Evolutionary conservation across 1,140 invertebrate species (phyloP).

Genomic region (Drosophila athabasca): DNA sequence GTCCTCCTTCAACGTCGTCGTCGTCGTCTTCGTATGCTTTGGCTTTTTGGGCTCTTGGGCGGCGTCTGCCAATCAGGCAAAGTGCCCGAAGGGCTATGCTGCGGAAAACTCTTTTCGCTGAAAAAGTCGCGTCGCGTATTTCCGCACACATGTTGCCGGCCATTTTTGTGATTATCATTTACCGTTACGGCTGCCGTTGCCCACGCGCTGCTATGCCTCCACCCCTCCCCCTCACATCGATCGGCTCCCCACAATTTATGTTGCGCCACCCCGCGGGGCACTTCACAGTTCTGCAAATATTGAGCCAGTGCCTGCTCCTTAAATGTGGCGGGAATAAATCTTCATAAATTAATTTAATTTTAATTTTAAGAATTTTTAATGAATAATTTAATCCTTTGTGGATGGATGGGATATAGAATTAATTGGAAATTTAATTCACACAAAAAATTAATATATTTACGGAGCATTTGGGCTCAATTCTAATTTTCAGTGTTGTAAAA

Average conservation of each 20-base stretch:
- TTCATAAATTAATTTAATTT: no score
- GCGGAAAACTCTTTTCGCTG: slow-evolving; percentile 68
- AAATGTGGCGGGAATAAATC: no score
- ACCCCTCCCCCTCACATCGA: slow-evolving; percentile 24
- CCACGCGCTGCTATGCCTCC: not conserved
- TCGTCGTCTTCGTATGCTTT: slow-evolving; percentile 2
- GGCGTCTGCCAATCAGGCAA: slow-evolving; percentile 63
- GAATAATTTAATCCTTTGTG: no score
- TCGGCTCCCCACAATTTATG: slow-evolving; percentile 59
- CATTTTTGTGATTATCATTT: slow-evolving; percentile 81
- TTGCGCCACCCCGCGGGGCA: slow-evolving; percentile 23
- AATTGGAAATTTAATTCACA: no score
- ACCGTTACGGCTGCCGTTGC: slow-evolving; percentile 35
- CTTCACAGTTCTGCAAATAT: slow-evolving; percentile 20
- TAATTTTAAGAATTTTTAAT: no score
- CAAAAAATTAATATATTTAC: no score
- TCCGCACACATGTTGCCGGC: slow-evolving; percentile 79
- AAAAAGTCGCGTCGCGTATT: slow-evolving; percentile 75
- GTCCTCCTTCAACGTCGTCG: not conserved
- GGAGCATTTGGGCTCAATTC: no score
- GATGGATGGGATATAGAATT: no score
- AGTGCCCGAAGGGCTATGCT: slow-evolving; percentile 62
- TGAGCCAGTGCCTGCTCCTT: slow-evolving; percentile 14
- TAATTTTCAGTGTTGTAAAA: no score
- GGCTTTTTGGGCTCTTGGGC: not conserved